Evolutionary conservation across 2,113 vertebrate species (phyloP).

Genomic region (Oostethus manadensis): DNA sequence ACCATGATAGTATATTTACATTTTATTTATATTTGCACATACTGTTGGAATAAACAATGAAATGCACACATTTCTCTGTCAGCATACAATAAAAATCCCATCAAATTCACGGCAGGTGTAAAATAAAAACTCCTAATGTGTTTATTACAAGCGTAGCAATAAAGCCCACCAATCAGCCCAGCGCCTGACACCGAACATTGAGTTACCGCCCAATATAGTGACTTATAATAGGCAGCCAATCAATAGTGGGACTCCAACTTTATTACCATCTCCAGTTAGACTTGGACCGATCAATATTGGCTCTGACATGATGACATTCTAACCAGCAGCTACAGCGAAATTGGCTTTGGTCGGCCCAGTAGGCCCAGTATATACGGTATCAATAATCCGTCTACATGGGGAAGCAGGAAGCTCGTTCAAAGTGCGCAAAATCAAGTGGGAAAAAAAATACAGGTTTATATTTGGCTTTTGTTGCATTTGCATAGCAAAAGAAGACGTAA

Average conservation of each 20-base stretch:
- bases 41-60: neutral
- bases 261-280: conserved; percentile 60
- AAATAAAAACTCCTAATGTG: neutral
- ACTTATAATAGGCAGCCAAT: conserved; percentile 51
- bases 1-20: neutral
- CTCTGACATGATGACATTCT: conserved; percentile 23
- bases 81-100: neutral
- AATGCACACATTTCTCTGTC: neutral
- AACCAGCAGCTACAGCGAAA: conserved; percentile 16
- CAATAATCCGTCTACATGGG: no score
- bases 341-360: no score
- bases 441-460: no score
- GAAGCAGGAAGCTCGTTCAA: no score
- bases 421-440: no score
- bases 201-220: conserved; percentile 27
- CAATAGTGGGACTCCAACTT: conserved; percentile 52
- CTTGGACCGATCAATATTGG: conserved; percentile 43
- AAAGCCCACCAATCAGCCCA: conserved; percentile 11
- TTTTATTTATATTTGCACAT: no score
- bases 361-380: no score
- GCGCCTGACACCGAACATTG: conserved; percentile 41
- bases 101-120: neutral
- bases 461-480: no score
- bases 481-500: no score
- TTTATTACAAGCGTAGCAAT: conserved; percentile 22